A percentile compares a stretch with the other conserved stretches of the same genome.
These are phyloP conservation scores for Schizopygopsis malacanthus DNA, from an alignment of 2,797 vertebrate species.

Conservation along the genomic window DNA sequence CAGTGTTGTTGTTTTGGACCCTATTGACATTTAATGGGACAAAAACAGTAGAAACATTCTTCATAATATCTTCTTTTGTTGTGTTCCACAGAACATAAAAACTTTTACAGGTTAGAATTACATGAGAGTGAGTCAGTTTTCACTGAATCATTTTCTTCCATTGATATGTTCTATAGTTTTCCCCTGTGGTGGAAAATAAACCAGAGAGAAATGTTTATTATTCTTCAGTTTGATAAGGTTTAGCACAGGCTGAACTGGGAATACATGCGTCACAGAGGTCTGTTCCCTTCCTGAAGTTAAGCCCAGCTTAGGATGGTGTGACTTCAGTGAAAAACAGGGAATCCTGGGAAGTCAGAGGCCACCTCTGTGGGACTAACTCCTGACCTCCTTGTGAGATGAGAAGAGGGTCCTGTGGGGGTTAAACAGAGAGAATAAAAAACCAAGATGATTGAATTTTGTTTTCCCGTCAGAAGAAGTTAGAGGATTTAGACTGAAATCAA, in stretches of 20 bases:
- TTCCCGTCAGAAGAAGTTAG: constrained; percentile 75
- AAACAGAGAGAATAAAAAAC: constrained; percentile 66
- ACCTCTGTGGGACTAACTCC: constrained; percentile 67
- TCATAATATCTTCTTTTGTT: neutral
- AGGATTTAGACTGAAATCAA: constrained; percentile 84
- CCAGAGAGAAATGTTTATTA: neutral
- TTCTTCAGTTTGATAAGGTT: neutral
- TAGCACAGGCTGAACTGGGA: neutral
- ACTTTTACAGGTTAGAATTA: neutral
- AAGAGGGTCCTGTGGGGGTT: constrained; percentile 55
- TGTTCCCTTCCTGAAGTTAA: constrained; percentile 57
- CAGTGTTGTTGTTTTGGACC: neutral
- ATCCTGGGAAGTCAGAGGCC: constrained; percentile 61
- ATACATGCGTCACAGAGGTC: neutral
- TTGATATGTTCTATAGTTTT: neutral
- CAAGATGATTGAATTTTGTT: constrained; percentile 78
- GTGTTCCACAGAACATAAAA: neutral
- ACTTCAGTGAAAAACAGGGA: constrained; percentile 66
- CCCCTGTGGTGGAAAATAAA: neutral
- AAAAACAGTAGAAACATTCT: neutral
- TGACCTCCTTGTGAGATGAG: constrained; percentile 64
- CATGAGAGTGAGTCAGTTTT: neutral
- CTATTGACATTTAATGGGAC: neutral
- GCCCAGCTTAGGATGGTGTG: constrained; percentile 61
- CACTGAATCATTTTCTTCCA: neutral